phyloP scores from a whole-genome alignment of 2,797 vertebrate genomes.

The Peromyscus melanophrys region DNA sequence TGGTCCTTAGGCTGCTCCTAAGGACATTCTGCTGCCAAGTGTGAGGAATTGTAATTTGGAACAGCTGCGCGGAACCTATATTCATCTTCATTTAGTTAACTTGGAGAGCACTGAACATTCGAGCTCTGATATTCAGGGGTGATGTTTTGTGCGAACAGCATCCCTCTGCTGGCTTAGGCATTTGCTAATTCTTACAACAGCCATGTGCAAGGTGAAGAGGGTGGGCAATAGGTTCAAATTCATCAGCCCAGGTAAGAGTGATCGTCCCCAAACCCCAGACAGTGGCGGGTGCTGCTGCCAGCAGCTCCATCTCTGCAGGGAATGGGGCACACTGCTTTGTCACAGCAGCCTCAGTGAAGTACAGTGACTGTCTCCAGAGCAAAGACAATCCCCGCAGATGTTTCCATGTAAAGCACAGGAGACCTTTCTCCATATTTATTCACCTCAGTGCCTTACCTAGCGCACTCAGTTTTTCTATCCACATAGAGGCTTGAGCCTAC shows the following conservation, averaged over 20 bases:
- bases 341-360: rapidly evolving
- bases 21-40: not conserved
- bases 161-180: not conserved
- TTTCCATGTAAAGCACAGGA: not conserved
- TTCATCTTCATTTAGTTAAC: constrained; percentile 34
- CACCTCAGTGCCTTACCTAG: not conserved
- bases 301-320: not conserved
- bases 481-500: rapidly evolving
- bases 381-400: not conserved
- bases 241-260: rapidly evolving
- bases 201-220: not conserved
- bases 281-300: rapidly evolving
- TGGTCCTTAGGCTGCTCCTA: constrained; percentile 52
- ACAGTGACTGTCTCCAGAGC: not conserved
- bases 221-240: rapidly evolving
- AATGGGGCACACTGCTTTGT: not conserved
- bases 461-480: rapidly evolving
- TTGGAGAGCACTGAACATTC: not conserved
- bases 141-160: not conserved
- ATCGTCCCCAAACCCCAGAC: too few species aligned
- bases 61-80: constrained; percentile 34
- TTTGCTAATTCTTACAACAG: not conserved
- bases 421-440: too few species aligned
- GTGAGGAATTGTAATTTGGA: constrained; percentile 69
- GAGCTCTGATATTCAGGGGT: not conserved